Conservation (phyloP, 2,888 invertebrate genomes). For the Pollenia angustigena region DNA sequence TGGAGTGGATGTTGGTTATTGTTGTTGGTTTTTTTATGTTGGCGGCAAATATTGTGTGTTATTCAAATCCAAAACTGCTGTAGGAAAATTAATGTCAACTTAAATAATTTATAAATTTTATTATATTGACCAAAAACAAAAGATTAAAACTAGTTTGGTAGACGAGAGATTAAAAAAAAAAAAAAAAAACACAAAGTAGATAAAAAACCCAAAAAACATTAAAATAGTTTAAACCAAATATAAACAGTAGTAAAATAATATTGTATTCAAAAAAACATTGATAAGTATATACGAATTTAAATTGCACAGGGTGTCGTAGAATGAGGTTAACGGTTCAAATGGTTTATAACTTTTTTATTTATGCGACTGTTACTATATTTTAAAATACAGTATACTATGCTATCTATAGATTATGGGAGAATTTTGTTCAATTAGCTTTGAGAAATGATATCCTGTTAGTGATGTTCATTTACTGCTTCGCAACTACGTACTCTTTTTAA, state of each 20-base stretch:
- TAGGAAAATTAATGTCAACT: constrained; percentile 73
- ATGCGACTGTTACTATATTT: not conserved
- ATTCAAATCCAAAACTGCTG: constrained; percentile 73
- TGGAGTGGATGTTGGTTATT: not conserved
- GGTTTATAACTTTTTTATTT: too few species aligned
- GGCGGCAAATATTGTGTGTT: constrained; percentile 78
- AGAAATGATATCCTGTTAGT: too few species aligned
- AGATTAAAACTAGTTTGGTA: constrained; percentile 70
- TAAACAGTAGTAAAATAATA: constrained; percentile 65
- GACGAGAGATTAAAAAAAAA: constrained; percentile 36
- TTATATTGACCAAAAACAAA: constrained; percentile 71
- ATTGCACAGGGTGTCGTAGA: not conserved
- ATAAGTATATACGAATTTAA: not conserved
- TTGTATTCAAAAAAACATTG: not conserved
- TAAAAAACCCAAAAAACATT: constrained; percentile 3
- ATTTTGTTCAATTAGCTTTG: too few species aligned
- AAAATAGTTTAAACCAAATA: constrained; percentile 22
- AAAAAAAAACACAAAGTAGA: not conserved
- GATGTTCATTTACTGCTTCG: too few species aligned
- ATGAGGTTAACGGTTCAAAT: too few species aligned
- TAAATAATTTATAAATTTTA: constrained; percentile 72
- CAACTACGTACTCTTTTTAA: not conserved
- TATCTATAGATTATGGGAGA: too few species aligned
- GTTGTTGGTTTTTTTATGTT: constrained; percentile 38
- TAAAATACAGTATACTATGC: too few species aligned